Base-by-base conservation (phyloP, 2,888 invertebrate species). In the Tuta absoluta region DNA sequence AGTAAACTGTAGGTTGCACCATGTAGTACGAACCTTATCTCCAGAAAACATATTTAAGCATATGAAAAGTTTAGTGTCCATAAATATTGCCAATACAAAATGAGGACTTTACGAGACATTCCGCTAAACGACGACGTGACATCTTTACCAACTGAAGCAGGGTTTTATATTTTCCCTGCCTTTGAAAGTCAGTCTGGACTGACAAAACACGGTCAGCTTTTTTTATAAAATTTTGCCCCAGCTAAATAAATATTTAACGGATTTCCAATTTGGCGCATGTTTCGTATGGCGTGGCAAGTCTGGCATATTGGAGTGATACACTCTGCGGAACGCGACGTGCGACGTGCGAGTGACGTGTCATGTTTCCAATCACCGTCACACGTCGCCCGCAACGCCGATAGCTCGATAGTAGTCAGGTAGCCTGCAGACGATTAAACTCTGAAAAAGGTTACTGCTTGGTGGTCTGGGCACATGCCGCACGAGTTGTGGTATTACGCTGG, bases 21-120 rank as follows among this genome's bases (percentile, higher is more conserved):
- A n/a, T n/a, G n/a, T n/a, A n/a, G n/a, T n/a, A n/a, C n/a, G n/a
- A n/a, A n/a, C n/a, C n/a, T n/a, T n/a, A n/a, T 59, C 59, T 59
- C 59, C 41, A 21, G 41, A 59, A 59, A 59, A 59, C 59, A 59
- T 19, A 23, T 17, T 45, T 28, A 61, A 48, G 48, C 23, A 23
- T 61, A 48, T 61, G 48, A 48, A 88, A 86, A 84, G 76, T 86
- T 86, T 86, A 88, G 82, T 86, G 76, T 80, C 80, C 80, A 84
- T 87, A 87, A 86, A 86, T 86, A 85, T 81, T 81, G 75, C 78
- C 84, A 84, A 86, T 86, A 85, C 81, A 81, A 74, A n/a, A 71
- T 76, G 72, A 71, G 77, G 76, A 76, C 73, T 75, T 69, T 62
- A 64, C 59, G 41, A n/a, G 14, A 53, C 28, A 38, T 64, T 48